Base-by-base conservation (phyloP, 2,113 vertebrate species). In the Oreochromis spilurus region DNA sequence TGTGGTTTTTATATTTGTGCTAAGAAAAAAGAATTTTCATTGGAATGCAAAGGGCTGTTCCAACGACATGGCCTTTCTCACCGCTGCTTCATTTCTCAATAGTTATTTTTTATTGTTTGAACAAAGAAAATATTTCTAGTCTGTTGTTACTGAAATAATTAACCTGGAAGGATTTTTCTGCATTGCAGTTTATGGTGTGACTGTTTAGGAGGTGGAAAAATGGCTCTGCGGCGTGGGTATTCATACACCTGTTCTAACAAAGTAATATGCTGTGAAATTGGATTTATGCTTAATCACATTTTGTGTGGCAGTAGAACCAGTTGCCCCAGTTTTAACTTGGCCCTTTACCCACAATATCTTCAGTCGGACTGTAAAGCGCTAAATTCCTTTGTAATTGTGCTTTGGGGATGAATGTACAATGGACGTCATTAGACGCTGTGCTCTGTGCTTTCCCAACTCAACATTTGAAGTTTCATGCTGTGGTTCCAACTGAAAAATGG, bases 271-370 rank as follows among this genome's bases (percentile, higher is more conserved):
- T 85, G 84, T 84, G 85, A 92, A 92, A 94, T 82, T 84, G 84
- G 83, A 92, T 94, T 93, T 88, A 21, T 82, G 43, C 72, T 86
- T 43, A 92, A 93, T 93, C 84, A 31, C 55, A 77, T 92, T 91
- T 92, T 70, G 50, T 93, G 87, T 91, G 83, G 67, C 72, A 38
- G 58, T 26, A 79, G 89, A 92, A 89, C 43, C 29, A 84, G 55
- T 85, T 84, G 82, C 60, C 85, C 89, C 82, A 89, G 84, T 92
- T 94, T 91, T 83, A 70, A 84, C 50, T 75, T 60, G 34, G 58
- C 78, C 78, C 79, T 82, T 86, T 79, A 77, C 80, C 45, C 82
- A 57, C 43, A 79, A 13, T 88, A 52, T 89, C 83, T 84, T 34
- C 43, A 50, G 62, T 67, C 6, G 9, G 60, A 84, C 34, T 85